Conservation (phyloP, 2,113 vertebrate species). For the Triplophysa dalaica region DNA sequence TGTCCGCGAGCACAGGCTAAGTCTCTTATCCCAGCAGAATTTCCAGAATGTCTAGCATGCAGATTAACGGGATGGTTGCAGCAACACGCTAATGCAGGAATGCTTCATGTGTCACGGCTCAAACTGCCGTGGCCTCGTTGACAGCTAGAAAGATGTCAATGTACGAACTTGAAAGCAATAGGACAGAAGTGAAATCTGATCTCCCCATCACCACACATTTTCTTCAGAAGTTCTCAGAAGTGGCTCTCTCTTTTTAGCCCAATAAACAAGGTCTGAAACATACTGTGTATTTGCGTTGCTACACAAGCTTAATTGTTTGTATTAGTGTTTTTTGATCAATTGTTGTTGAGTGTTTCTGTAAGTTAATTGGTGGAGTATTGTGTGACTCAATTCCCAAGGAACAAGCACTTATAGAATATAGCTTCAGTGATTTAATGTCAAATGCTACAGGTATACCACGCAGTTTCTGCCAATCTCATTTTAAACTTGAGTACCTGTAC, state of each 20-base stretch:
- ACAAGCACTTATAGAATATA: too few species aligned
- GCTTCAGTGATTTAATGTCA: too few species aligned
- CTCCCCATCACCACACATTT: background rate
- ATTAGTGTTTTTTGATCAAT: too few species aligned
- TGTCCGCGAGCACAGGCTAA: constrained; percentile 37
- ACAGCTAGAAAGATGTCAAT: constrained; percentile 8
- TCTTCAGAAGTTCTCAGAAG: background rate
- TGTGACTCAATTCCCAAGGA: too few species aligned
- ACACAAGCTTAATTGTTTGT: too few species aligned
- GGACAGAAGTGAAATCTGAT: background rate
- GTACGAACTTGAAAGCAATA: background rate
- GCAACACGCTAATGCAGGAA: background rate
- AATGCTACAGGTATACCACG: too few species aligned
- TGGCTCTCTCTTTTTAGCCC: background rate
- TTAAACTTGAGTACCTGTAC: too few species aligned
- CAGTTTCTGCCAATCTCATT: too few species aligned
- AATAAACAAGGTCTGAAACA: background rate
- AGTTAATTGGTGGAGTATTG: too few species aligned
- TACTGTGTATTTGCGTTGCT: background rate
- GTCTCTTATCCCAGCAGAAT: constrained; percentile 50
- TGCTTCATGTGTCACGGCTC: constrained; percentile 3
- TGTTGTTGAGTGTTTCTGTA: too few species aligned
- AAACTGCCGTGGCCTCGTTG: background rate
- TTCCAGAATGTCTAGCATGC: constrained; percentile 59
- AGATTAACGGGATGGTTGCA: constrained; percentile 35